Conservation (phyloP, 64 coral and sea anemone species). For the Platygyra sinensis region DNA sequence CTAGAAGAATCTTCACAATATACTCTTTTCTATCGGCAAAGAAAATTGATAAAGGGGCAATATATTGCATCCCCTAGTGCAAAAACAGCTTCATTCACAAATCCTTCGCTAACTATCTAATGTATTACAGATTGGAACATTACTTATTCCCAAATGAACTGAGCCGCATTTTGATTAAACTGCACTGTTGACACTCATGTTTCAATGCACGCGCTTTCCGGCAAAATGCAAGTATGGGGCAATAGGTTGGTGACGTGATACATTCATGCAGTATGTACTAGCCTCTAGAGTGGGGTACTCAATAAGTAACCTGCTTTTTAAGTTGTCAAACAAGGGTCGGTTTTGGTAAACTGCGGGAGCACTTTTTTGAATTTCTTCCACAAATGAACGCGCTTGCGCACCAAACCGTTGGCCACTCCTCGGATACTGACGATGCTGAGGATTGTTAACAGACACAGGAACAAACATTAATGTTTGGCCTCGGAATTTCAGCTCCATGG, state of each 20-base stretch:
- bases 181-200: too few relatives aligned
- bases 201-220: neutral
- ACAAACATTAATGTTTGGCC: conserved; percentile 24
- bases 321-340: neutral
- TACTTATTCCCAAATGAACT: too few relatives aligned
- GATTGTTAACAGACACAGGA: neutral
- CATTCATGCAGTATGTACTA: neutral
- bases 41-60: too few relatives aligned
- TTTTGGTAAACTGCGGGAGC: conserved; percentile 2
- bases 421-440: neutral
- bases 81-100: too few relatives aligned
- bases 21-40: too few relatives aligned
- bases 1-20: too few relatives aligned
- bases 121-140: too few relatives aligned
- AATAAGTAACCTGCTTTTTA: neutral
- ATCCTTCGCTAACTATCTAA: too few relatives aligned
- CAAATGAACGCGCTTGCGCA: neutral
- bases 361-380: neutral
- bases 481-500: conserved; percentile 11
- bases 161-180: too few relatives aligned
- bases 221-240: conserved; percentile 19
- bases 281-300: neutral
- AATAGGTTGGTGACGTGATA: neutral
- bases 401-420: neutral
- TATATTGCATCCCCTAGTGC: too few relatives aligned